phyloP scores from a whole-genome alignment of 64 coral and sea anemone genomes.

The Pachyseris speciosa region DNA sequence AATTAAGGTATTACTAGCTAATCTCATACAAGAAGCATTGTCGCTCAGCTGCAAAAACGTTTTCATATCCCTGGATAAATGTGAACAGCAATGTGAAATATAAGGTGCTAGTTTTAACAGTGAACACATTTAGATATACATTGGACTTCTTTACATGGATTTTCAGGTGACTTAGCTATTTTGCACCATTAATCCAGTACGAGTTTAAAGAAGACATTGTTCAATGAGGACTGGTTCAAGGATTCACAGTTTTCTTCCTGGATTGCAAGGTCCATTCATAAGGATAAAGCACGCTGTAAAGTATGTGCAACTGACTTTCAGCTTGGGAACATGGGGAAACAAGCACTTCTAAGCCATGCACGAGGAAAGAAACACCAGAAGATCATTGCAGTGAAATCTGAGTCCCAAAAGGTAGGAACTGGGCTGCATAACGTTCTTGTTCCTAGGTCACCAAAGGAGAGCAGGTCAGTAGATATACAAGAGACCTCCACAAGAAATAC shows the following conservation, averaged over 20 bases:
- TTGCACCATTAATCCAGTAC: conserved; percentile 17
- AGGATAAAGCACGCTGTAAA: conserved; percentile 84
- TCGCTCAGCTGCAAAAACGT: no score
- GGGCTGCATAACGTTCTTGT: conserved; percentile 67
- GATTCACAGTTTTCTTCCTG: conserved; percentile 78
- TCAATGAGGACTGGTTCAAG: conserved; percentile 72
- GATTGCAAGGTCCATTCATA: conserved; percentile 74
- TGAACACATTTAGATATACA: no score
- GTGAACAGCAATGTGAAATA: no score
- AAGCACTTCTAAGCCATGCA: conserved; percentile 84
- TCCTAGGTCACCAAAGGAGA: conserved; percentile 68
- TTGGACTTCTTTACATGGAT: not conserved
- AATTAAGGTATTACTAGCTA: no score
- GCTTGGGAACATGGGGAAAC: conserved; percentile 85
- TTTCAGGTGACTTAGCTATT: conserved; percentile 1
- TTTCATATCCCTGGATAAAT: no score
- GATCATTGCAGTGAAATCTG: conserved; percentile 71
- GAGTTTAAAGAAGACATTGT: conserved; percentile 40
- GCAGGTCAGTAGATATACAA: conserved; percentile 66
- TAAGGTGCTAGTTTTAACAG: no score
- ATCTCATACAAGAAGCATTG: no score
- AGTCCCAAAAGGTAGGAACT: conserved; percentile 70
- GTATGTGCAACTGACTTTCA: conserved; percentile 66
- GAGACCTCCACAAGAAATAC: conserved; percentile 73
- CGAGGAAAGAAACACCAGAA: conserved; percentile 78